A percentile compares a stretch with the other conserved stretches of the same genome.
Conservation (phyloP, 2,113 vertebrate genomes). For the Camarhynchus parvulus region DNA sequence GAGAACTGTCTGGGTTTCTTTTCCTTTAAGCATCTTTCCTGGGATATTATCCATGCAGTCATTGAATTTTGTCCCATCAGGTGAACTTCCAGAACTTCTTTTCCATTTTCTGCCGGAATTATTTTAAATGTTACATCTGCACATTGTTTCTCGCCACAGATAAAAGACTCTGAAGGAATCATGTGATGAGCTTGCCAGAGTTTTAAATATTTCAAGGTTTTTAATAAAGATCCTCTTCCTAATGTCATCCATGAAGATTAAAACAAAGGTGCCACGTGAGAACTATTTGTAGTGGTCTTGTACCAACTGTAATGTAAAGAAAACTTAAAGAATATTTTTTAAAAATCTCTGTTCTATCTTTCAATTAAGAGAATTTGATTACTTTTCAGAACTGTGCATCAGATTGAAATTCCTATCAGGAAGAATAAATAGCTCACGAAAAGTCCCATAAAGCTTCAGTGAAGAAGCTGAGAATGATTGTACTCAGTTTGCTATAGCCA, state of each 20-base stretch:
- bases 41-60: neutral
- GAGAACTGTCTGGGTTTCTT: neutral
- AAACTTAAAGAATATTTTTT: neutral
- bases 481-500: neutral
- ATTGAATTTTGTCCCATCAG: neutral
- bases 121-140: neutral
- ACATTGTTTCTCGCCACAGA: neutral
- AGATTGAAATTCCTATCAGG: neutral
- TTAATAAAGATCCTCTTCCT: neutral
- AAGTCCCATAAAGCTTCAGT: neutral
- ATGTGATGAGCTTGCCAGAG: neutral
- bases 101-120: neutral
- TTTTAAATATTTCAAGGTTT: neutral
- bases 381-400: neutral
- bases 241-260: neutral
- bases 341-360: neutral
- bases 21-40: neutral
- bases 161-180: neutral
- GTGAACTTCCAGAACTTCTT: neutral
- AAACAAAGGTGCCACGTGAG: neutral
- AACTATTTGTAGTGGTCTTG: neutral
- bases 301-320: neutral
- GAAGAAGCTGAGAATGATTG: neutral
- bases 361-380: neutral
- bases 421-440: neutral